Percentiles rank a stretch among this genome's conserved stretches.
Evolutionary conservation across 2,113 vertebrate species (phyloP).

Genomic region (Neodon shergylaensis): DNA sequence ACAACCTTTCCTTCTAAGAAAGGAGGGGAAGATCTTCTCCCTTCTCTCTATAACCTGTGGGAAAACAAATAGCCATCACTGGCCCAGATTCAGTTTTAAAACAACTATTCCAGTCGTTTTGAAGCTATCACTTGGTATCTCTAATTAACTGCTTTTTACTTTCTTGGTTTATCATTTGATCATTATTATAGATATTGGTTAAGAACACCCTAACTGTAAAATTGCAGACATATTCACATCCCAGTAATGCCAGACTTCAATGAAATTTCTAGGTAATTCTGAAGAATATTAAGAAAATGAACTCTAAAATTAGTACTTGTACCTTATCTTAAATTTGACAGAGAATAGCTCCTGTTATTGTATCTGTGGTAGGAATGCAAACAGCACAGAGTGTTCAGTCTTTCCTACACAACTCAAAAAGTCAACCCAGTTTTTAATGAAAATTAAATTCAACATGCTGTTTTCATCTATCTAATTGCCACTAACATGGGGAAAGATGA

Average conservation of each 20-base stretch:
- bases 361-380: not conserved
- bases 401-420: not conserved
- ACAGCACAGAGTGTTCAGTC: no score
- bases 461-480: slow-evolving; percentile 70
- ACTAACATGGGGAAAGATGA: slow-evolving; percentile 62
- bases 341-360: not conserved
- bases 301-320: not conserved
- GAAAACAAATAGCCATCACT: not conserved
- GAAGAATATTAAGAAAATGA: not conserved
- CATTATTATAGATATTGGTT: not conserved
- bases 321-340: not conserved
- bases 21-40: accelerated
- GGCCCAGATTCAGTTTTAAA: not conserved
- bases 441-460: slow-evolving; percentile 48
- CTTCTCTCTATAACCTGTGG: not conserved
- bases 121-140: not conserved
- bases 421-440: not conserved
- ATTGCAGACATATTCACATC: not conserved
- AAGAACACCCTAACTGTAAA: not conserved
- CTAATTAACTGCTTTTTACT: not conserved
- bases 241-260: not conserved
- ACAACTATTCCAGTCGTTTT: not conserved
- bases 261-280: not conserved
- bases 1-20: not conserved
- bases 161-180: not conserved